These are phyloP conservation scores for Coremacera marginata DNA, from an alignment of 2,888 invertebrate genomes.

Conservation along the genomic window DNA sequence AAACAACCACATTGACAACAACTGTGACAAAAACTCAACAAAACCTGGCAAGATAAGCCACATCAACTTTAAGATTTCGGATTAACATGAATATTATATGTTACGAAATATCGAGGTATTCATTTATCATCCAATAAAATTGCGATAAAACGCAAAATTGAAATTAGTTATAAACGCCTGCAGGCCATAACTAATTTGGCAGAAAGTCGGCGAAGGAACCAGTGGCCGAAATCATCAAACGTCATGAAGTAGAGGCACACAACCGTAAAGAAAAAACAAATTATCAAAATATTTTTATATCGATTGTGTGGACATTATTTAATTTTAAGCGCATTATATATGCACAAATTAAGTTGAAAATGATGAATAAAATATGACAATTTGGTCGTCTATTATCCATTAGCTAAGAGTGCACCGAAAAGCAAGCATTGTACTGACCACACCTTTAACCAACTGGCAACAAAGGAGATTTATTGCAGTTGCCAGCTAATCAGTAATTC, in stretches of 20 bases:
- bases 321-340: background rate
- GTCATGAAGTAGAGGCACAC: background rate
- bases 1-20: background rate
- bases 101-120: constrained; percentile 11
- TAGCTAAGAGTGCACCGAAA: background rate
- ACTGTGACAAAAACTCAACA: background rate
- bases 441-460: background rate
- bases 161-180: background rate
- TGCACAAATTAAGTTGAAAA: background rate
- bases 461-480: too few species aligned
- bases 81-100: constrained; percentile 9
- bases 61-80: background rate
- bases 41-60: background rate
- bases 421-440: background rate
- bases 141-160: background rate
- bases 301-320: constrained; percentile 8
- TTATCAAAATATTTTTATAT: background rate
- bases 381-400: background rate
- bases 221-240: background rate
- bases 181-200: constrained; percentile 7
- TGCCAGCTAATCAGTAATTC: too few species aligned
- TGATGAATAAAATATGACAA: background rate
- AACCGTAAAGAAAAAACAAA: background rate
- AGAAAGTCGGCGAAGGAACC: background rate
- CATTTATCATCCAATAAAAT: constrained; percentile 7